These are phyloP conservation scores for Tyria jacobaeae DNA, from an alignment of 2,888 invertebrate species.

Conservation along the genomic window DNA sequence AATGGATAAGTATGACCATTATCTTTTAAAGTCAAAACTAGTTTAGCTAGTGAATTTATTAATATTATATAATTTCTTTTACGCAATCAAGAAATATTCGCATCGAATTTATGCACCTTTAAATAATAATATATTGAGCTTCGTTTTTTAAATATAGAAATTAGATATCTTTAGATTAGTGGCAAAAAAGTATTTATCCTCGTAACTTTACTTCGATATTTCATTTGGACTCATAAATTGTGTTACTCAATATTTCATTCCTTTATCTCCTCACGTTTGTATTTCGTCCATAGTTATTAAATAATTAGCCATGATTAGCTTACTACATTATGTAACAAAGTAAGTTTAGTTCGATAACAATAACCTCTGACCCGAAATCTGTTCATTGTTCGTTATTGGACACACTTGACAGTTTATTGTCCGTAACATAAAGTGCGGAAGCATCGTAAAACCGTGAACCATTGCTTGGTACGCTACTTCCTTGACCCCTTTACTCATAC, in stretches of 20 bases:
- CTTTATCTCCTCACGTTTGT: no score
- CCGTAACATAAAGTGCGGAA: slow-evolving; percentile 68
- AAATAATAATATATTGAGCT: no score
- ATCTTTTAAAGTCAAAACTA: neutral
- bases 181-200: neutral
- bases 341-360: slow-evolving; percentile 19
- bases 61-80: neutral
- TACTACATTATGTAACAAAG: neutral
- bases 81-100: neutral
- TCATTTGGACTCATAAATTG: neutral
- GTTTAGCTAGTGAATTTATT: neutral
- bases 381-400: slow-evolving; percentile 36
- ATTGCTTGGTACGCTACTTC: slow-evolving; percentile 48
- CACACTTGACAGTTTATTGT: slow-evolving; percentile 57
- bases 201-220: neutral
- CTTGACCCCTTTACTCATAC: slow-evolving; percentile 42
- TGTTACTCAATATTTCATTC: neutral
- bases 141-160: no score
- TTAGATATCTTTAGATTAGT: neutral
- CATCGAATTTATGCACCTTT: no score
- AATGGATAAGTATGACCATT: neutral
- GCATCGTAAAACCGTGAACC: slow-evolving; percentile 55
- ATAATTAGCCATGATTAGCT: neutral
- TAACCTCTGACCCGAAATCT: slow-evolving; percentile 34
- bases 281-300: no score